Conservation (phyloP, 2,797 vertebrate species). For the Sebastolobus alascanus region DNA sequence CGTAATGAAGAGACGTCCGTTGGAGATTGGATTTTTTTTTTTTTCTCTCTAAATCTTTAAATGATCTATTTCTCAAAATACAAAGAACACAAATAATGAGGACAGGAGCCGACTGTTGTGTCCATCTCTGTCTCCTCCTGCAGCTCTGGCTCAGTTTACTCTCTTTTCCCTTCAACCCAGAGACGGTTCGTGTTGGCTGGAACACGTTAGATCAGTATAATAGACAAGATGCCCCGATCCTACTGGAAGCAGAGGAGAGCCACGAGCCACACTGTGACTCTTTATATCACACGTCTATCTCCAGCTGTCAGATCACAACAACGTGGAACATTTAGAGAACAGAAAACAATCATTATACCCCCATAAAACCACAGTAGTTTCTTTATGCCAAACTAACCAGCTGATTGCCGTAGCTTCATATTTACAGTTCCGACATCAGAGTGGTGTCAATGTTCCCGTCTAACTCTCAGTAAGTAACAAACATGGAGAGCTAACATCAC, state of each 20-base stretch:
- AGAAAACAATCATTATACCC: too few species aligned
- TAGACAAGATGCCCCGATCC: neutral
- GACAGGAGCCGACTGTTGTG: neutral
- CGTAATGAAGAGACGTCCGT: too few species aligned
- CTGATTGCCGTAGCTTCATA: too few species aligned
- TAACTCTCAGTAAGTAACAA: too few species aligned
- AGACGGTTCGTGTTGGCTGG: conserved; percentile 12
- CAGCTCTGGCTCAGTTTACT: conserved; percentile 2
- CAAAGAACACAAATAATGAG: conserved; percentile 3
- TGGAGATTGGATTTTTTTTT: too few species aligned
- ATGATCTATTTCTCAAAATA: neutral
- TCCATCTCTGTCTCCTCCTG: neutral
- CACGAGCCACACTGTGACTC: too few species aligned
- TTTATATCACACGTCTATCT: neutral
- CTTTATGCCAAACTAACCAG: too few species aligned
- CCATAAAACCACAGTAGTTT: too few species aligned
- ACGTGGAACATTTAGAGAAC: too few species aligned
- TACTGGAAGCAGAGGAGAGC: conserved; percentile 4
- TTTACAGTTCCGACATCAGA: too few species aligned
- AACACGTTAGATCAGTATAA: conserved; percentile 11
- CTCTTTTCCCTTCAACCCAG: neutral
- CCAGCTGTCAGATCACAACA: neutral
- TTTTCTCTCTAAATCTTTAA: neutral
- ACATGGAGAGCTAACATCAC: too few species aligned
- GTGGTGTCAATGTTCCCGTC: too few species aligned